Conservation (phyloP, 2,797 vertebrate genomes). For the Peromyscus aztecus region DNA sequence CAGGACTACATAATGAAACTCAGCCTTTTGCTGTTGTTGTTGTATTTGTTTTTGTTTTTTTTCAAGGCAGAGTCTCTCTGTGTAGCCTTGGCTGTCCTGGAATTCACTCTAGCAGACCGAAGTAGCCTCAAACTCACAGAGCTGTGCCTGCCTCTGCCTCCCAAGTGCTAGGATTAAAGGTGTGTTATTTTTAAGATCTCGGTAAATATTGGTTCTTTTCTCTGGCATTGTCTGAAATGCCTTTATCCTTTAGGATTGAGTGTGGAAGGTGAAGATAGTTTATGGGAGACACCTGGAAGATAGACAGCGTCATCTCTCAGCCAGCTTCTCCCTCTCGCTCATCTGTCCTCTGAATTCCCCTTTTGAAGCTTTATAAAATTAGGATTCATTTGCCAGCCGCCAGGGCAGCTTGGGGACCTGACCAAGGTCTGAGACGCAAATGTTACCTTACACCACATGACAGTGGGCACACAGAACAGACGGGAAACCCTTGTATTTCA, state of each 20-base stretch:
- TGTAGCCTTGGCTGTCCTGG: background rate
- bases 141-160: background rate
- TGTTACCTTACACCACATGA: background rate
- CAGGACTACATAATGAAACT: background rate
- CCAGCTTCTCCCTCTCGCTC: background rate
- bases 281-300: too few species aligned
- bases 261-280: background rate
- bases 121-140: background rate
- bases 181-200: background rate
- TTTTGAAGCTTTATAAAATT: background rate
- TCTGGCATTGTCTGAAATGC: background rate
- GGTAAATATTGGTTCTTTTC: background rate
- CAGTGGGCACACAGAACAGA: background rate
- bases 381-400: background rate
- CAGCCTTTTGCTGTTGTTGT: background rate
- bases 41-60: background rate
- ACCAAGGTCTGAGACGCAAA: background rate
- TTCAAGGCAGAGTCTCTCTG: background rate
- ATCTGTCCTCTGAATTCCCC: background rate
- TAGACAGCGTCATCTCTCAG: background rate
- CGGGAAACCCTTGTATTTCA: slow-evolving; percentile 5
- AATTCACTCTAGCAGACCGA: background rate
- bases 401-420: background rate
- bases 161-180: background rate
- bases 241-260: background rate